Conservation (phyloP, 2,113 vertebrate genomes). For the Peromyscus leucopus region DNA sequence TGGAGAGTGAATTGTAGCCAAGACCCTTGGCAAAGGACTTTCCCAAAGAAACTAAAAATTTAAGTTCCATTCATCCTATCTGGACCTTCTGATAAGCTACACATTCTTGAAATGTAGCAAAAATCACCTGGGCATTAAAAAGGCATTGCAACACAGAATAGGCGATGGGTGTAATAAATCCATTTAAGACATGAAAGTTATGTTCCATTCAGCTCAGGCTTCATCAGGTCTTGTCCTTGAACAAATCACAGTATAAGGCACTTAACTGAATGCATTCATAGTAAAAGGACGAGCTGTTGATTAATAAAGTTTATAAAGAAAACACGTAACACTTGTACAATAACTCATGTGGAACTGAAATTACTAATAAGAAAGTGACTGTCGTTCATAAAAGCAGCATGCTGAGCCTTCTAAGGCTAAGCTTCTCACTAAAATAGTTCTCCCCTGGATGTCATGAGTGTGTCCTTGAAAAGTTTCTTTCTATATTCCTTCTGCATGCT, state of each 20-base stretch:
- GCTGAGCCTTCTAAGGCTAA: neutral
- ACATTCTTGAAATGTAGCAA: neutral
- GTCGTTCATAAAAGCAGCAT: neutral
- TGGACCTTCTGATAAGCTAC: neutral
- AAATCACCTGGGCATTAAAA: conserved; percentile 27
- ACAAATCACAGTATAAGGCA: neutral
- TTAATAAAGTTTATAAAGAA: neutral
- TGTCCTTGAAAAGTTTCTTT: neutral
- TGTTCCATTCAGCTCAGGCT: neutral
- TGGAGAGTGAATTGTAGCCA: neutral
- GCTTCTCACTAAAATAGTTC: neutral
- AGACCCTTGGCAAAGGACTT: neutral
- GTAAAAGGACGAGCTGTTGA: conserved; percentile 20
- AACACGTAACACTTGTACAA: neutral
- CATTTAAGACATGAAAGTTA: neutral
- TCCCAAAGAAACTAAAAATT: neutral
- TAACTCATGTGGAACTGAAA: neutral
- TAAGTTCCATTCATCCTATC: neutral
- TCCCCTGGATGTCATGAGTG: neutral
- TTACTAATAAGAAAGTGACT: neutral
- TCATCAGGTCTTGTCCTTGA: neutral
- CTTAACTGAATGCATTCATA: neutral
- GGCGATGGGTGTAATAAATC: neutral
- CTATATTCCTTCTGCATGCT: neutral
- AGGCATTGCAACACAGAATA: neutral